These are phyloP conservation scores for Echinops telfairi DNA, from an alignment of 2,113 vertebrate genomes.

Conservation along the genomic window DNA sequence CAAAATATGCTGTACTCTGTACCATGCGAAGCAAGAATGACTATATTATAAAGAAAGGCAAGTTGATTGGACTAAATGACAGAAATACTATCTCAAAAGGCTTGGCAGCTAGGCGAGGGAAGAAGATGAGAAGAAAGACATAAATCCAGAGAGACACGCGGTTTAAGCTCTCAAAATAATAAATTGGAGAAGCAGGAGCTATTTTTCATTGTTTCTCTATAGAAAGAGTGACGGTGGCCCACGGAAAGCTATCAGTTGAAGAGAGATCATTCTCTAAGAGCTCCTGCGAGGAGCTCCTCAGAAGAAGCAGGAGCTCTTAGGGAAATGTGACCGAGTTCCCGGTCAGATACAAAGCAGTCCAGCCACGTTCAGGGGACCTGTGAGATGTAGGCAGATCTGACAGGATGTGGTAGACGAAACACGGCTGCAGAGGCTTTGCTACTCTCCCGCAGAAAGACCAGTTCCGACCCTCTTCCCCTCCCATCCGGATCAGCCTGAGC, in stretches of 20 bases:
- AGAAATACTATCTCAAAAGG: slow-evolving; percentile 47
- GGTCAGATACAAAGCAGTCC: neutral
- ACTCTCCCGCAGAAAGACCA: neutral
- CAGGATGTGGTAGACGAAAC: neutral
- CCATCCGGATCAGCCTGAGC: neutral
- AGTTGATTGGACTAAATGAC: neutral
- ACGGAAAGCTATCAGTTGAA: slow-evolving; percentile 1
- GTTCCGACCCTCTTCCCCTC: neutral
- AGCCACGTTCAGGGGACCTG: neutral
- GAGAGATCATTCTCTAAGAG: neutral
- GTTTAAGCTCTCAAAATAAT: neutral
- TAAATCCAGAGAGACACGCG: neutral
- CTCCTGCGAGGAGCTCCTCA: neutral
- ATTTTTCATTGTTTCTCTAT: slow-evolving; percentile 13
- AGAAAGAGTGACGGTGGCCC: neutral
- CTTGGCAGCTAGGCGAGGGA: neutral
- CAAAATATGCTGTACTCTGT: neutral
- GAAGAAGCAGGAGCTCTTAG: neutral
- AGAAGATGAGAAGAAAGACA: neutral
- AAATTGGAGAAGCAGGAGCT: neutral
- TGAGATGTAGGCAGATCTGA: neutral
- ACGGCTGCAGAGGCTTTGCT: neutral
- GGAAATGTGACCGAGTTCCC: neutral
- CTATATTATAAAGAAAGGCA: neutral
- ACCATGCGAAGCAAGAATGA: too few relatives aligned